Evolutionary conservation across 2,888 invertebrate species (phyloP).

Genomic region (Alitta virens): DNA sequence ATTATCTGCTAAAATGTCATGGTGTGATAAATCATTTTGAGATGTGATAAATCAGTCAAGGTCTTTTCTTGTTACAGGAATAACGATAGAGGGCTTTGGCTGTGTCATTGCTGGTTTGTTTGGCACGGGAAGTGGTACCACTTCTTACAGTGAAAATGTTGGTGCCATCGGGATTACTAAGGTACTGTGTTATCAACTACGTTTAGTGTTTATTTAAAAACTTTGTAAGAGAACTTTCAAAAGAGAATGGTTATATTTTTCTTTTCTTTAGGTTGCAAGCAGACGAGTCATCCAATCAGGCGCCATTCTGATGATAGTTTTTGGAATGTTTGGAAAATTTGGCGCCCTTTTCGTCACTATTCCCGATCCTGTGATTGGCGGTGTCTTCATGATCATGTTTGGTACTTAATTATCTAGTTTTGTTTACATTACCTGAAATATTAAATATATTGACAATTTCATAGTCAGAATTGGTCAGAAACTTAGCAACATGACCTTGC

Average conservation of each 20-base stretch:
- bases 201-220: too few species aligned
- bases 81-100: slow-evolving; percentile 72
- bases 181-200: too few species aligned
- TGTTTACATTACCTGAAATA: too few species aligned
- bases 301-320: slow-evolving; percentile 3
- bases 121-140: slow-evolving; percentile 81
- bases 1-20: too few species aligned
- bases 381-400: slow-evolving; percentile 48
- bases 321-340: slow-evolving; percentile 41
- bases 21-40: too few species aligned
- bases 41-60: too few species aligned
- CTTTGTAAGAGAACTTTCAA: too few species aligned
- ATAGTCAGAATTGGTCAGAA: too few species aligned
- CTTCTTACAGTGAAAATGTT: slow-evolving; percentile 83
- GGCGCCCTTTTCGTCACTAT: slow-evolving; percentile 59
- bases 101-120: slow-evolving; percentile 76
- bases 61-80: slow-evolving; percentile 5
- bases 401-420: too few species aligned
- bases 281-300: slow-evolving; percentile 3
- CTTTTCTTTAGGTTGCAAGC: slow-evolving; percentile 1
- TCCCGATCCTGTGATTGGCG: slow-evolving; percentile 59
- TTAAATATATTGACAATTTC: too few species aligned
- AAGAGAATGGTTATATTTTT: not conserved
- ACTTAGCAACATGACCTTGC: too few species aligned
- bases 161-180: slow-evolving; percentile 75